These are phyloP conservation scores for Eudasyphora cyanicolor DNA, from an alignment of 2,888 invertebrate genomes.

Conservation along the genomic window DNA sequence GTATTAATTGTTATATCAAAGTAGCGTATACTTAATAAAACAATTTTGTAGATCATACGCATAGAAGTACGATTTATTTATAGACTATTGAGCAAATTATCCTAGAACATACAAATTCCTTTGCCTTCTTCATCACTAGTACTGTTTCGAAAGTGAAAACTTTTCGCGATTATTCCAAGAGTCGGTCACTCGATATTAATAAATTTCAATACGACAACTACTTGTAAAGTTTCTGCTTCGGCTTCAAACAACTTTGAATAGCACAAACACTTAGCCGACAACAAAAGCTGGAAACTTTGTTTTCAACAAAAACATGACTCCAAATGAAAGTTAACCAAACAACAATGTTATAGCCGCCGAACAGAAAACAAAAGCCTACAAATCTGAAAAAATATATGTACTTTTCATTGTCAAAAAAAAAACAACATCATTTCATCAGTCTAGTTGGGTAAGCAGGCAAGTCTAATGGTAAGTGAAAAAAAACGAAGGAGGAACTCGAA, in stretches of 20 bases:
- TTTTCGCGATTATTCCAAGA: background rate
- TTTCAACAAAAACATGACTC: background rate
- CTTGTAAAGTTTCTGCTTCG: background rate
- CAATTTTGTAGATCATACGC: no score
- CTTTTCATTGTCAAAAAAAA: slow-evolving; percentile 6
- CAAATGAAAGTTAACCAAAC: slow-evolving; percentile 14
- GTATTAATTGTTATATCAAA: no score
- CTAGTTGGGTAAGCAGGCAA: no score
- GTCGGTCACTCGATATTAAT: background rate
- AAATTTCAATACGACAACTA: background rate
- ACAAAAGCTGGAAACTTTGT: slow-evolving; percentile 7
- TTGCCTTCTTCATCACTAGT: background rate
- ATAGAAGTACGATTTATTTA: no score
- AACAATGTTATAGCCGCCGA: background rate
- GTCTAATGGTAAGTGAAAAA: background rate
- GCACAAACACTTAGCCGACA: background rate
- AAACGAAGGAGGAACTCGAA: background rate
- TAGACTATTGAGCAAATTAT: no score
- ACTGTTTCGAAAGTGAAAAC: background rate
- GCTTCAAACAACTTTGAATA: background rate
- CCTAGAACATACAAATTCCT: no score
- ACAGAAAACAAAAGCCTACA: background rate
- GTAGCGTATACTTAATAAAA: no score
- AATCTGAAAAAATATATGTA: background rate
- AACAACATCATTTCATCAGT: slow-evolving; percentile 5